These are phyloP conservation scores for Clanis bilineata DNA, from an alignment of 2,888 invertebrate species.

Conservation along the genomic window DNA sequence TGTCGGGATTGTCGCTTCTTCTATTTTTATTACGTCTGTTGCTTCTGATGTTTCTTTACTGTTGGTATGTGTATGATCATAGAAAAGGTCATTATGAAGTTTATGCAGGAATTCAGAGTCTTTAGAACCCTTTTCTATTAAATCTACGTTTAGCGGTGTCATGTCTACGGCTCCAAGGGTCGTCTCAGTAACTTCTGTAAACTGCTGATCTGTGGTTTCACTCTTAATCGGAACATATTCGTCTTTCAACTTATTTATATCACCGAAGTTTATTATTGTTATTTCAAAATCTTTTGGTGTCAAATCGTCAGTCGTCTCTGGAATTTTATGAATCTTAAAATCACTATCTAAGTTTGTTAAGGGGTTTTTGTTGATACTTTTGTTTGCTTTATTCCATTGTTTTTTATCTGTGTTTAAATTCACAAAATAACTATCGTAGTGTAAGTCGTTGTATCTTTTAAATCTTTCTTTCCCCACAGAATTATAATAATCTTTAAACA, in stretches of 20 bases:
- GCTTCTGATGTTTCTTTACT: not conserved
- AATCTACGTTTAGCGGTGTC: not conserved
- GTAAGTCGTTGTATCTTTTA: conserved; percentile 4
- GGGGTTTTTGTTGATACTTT: not conserved
- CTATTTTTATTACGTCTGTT: not conserved
- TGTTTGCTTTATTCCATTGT: not conserved
- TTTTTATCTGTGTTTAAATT: not conserved
- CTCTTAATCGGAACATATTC: not conserved
- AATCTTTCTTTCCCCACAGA: conserved; percentile 1
- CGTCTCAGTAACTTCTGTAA: not conserved
- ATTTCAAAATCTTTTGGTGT: conserved; percentile 32
- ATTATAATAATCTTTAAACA: conserved; percentile 12
- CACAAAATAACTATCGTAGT: not conserved
- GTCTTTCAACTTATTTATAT: conserved; percentile 21
- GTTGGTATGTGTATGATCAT: conserved; percentile 11
- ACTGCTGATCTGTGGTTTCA: not conserved
- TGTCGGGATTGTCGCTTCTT: not conserved
- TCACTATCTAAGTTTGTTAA: not conserved
- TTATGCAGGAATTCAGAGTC: conserved; percentile 18
- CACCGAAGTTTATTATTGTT: conserved; percentile 39
- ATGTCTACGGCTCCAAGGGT: not conserved
- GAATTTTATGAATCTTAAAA: not conserved
- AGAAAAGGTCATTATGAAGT: conserved; percentile 17
- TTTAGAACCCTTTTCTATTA: conserved; percentile 9
- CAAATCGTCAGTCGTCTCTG: not conserved